phyloP scores from a whole-genome alignment of 1,140 invertebrate species.

The Rhagoletis zephyria region DNA sequence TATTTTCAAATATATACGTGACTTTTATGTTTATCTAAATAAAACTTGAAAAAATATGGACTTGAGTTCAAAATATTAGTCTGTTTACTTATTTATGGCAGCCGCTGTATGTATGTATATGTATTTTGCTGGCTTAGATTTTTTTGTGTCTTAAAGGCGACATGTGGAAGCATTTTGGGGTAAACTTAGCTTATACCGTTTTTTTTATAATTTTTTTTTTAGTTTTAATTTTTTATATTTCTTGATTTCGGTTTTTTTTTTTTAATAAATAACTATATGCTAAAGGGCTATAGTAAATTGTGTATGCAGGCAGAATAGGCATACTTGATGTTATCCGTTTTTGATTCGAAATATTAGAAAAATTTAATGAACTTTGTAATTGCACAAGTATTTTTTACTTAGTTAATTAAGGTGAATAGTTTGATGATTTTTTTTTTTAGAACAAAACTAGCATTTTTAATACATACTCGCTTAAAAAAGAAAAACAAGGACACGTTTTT shows the following conservation, averaged over 20 bases:
- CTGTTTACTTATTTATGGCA: too few species aligned
- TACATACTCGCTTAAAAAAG: too few species aligned
- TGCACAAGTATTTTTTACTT: not conserved
- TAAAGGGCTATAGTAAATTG: not conserved
- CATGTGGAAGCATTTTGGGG: too few species aligned
- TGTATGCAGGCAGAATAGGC: not conserved
- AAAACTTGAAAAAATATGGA: too few species aligned
- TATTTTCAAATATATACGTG: too few species aligned
- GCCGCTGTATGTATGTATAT: slow-evolving; percentile 83
- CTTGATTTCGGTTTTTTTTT: not conserved
- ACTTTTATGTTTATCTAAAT: too few species aligned
- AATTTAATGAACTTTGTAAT: not conserved
- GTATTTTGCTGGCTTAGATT: too few species aligned
- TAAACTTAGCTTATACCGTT: not conserved
- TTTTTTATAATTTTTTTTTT: not conserved
- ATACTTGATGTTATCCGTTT: not conserved
- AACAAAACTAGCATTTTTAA: too few species aligned
- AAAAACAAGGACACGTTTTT: too few species aligned
- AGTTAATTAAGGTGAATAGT: too few species aligned
- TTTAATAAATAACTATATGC: slow-evolving; percentile 22
- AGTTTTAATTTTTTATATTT: not conserved
- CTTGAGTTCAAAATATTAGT: too few species aligned
- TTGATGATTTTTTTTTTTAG: not conserved
- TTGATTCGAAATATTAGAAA: not conserved
- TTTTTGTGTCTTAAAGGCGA: too few species aligned